phyloP scores from a whole-genome alignment of 2,888 invertebrate genomes.

The Leucoma salicis region DNA sequence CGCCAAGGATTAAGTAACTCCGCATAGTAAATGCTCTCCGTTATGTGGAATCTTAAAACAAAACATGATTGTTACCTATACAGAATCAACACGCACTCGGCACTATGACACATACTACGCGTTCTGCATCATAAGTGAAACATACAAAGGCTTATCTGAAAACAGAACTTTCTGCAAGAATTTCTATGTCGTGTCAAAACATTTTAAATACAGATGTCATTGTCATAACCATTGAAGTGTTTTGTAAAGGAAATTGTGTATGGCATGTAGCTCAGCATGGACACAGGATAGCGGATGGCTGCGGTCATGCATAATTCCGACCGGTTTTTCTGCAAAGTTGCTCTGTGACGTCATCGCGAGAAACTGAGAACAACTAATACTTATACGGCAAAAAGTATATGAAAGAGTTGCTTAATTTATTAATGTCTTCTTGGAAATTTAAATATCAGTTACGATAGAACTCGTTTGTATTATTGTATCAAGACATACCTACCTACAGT shows the following conservation, averaged over 20 bases:
- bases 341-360: slow-evolving; percentile 60
- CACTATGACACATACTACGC: slow-evolving; percentile 49
- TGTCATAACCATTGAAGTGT: slow-evolving; percentile 13
- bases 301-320: slow-evolving; percentile 65
- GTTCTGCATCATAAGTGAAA: slow-evolving; percentile 37
- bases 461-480: not conserved
- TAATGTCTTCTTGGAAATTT: slow-evolving; percentile 30
- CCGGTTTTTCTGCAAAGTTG: slow-evolving; percentile 68
- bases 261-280: slow-evolving; percentile 43
- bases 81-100: slow-evolving; percentile 52
- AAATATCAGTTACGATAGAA: slow-evolving; percentile 14
- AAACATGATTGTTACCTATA: slow-evolving; percentile 62
- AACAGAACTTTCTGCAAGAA: slow-evolving; percentile 6
- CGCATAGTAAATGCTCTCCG: slow-evolving; percentile 32
- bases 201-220: slow-evolving; percentile 12
- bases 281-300: slow-evolving; percentile 68
- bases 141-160: slow-evolving; percentile 29
- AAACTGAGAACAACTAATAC: slow-evolving; percentile 46
- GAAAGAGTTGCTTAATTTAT: slow-evolving; percentile 38
- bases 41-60: slow-evolving; percentile 35
- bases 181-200: slow-evolving; percentile 18
- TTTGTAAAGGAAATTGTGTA: slow-evolving; percentile 30
- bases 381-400: slow-evolving; percentile 46
- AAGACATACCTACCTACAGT: too few species aligned
- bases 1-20: too few species aligned